Percentiles rank a stretch among this genome's conserved stretches.
phyloP scores from a whole-genome alignment of 2,888 invertebrate genomes.

The Achlya flavicornis region DNA sequence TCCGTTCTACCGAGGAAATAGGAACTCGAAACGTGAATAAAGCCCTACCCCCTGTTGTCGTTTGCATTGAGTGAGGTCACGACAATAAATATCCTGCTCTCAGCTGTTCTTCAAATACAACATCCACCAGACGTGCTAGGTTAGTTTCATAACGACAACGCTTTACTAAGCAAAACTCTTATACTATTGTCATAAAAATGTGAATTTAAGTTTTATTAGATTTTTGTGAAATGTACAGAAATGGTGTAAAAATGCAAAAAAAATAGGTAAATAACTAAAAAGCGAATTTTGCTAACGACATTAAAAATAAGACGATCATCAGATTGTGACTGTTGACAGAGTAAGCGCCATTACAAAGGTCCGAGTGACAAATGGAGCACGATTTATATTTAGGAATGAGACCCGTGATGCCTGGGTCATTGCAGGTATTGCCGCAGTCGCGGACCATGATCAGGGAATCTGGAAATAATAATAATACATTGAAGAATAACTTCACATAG shows the following conservation, averaged over 20 bases:
- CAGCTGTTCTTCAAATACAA: neutral
- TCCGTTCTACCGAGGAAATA: conserved; percentile 37
- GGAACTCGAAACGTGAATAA: conserved; percentile 38
- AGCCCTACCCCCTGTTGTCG: conserved; percentile 27
- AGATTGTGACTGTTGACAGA: conserved; percentile 40
- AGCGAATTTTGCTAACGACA: conserved; percentile 30
- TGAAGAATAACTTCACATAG: neutral
- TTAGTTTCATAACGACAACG: no score
- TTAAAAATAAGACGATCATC: conserved; percentile 34
- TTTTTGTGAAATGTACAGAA: neutral
- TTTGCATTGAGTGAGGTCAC: conserved; percentile 32
- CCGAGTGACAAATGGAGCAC: conserved; percentile 61
- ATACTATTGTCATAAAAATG: no score
- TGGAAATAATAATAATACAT: conserved; percentile 36
- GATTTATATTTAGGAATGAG: conserved; percentile 47
- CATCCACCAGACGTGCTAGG: neutral
- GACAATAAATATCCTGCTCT: conserved; percentile 22
- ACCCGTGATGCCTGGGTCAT: conserved; percentile 36
- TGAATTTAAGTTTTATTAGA: no score
- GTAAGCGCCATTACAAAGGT: conserved; percentile 63
- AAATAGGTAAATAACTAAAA: neutral
- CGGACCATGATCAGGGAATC: conserved; percentile 55
- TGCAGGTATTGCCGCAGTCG: conserved; percentile 62
- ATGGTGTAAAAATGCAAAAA: neutral
- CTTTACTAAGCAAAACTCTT: no score